These are phyloP conservation scores for Lepidocyrtoides sp. DNA, from an alignment of 2,888 invertebrate species.

Conservation along the genomic window DNA sequence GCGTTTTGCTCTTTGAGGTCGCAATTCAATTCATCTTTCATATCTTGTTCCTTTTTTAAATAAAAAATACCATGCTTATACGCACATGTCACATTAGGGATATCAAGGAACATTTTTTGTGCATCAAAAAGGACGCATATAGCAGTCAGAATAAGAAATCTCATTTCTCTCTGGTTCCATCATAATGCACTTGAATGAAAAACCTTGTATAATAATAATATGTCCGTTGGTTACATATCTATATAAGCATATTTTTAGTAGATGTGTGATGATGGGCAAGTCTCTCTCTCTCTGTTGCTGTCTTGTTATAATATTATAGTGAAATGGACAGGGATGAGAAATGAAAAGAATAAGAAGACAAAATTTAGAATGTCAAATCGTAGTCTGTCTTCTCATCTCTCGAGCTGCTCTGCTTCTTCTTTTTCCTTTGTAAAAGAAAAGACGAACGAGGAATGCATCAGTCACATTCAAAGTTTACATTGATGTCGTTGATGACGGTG, in stretches of 20 bases:
- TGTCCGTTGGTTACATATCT: background rate
- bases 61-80: background rate
- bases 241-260: background rate
- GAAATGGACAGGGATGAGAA: slow-evolving; percentile 59
- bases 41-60: slow-evolving; percentile 4
- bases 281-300: background rate
- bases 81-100: slow-evolving; percentile 33
- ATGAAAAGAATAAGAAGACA: slow-evolving; percentile 63
- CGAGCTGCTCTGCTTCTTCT: slow-evolving; percentile 29
- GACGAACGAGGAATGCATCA: slow-evolving; percentile 58
- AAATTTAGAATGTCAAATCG: slow-evolving; percentile 74
- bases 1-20: slow-evolving; percentile 60
- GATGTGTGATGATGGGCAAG: slow-evolving; percentile 60
- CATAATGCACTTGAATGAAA: slow-evolving; percentile 33
- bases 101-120: background rate
- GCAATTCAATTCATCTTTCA: slow-evolving; percentile 56
- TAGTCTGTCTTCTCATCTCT: slow-evolving; percentile 53
- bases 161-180: background rate
- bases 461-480: slow-evolving; percentile 73
- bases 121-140: background rate
- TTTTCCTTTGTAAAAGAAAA: background rate
- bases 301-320: background rate
- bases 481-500: slow-evolving; percentile 66
- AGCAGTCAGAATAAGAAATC: background rate
- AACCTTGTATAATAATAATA: too few species aligned